Evolutionary conservation across 2,888 invertebrate genomes (phyloP), one percentile per base, ranked within the genome.

Genomic region (Dioctria linearis): DNA sequence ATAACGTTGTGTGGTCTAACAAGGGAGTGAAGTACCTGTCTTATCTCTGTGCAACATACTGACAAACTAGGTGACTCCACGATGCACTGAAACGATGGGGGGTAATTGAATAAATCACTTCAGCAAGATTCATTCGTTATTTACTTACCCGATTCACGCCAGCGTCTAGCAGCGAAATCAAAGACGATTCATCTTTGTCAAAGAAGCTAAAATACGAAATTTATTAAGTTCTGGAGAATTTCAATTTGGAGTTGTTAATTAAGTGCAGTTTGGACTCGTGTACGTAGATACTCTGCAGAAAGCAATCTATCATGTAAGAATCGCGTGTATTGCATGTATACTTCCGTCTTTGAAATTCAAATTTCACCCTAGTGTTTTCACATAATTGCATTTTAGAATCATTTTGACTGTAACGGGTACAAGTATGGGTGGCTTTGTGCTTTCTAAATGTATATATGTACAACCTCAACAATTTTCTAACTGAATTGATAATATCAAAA

Each of bases 121-220:
- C 54, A 42, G 39, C 37, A 9, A n/a, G 37, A 71, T 54, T 57
- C 25, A n/a, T 8, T 39, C 51, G 42, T 39, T 69, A 61, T 51
- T 39, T 63, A 90, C 93, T 93, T 91, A 97, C 97, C 92, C 96
- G 93, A 90, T 95, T 95, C 89, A 94, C 96, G 86, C 97, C 97
- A 85, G 94, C 93, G 87, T 96, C 95, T 85, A 97, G 90, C 85
- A 95, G 92, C 84, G 94, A 93, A 85, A 94, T 90, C 83, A 96
- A 91, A 59, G 92, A 92, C 83, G 94, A 92, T 87, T 96, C 96
- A 86, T 96, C 95, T 88, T 94, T 95, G 85, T 96, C 94, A 86
- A 94, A 94, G 85, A 92, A 92, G 89, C 96, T 96, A 91, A 67
- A 92, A 87, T 86, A 84, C 90, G 89, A 86, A 83, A 82, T n/a